Evolutionary conservation across 2,888 invertebrate genomes (phyloP).

Genomic region (Stomorhina lunata): DNA sequence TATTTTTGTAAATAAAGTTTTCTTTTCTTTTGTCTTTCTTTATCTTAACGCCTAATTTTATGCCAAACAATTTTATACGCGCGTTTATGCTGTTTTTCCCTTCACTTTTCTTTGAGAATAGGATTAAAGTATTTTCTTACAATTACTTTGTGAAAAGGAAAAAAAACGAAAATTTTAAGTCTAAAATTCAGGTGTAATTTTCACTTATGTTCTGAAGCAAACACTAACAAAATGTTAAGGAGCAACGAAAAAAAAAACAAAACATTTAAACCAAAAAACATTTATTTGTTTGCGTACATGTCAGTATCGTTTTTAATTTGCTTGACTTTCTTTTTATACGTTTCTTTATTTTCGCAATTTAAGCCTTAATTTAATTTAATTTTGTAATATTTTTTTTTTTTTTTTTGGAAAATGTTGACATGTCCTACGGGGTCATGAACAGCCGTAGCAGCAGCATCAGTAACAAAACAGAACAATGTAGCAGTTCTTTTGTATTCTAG

Average conservation of each 20-base stretch:
- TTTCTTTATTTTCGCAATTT: neutral
- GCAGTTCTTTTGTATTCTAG: neutral
- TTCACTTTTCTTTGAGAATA: neutral
- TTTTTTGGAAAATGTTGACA: conserved; percentile 17
- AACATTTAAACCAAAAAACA: neutral
- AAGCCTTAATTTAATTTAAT: conserved; percentile 32
- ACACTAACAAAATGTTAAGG: neutral
- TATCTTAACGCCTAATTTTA: conserved; percentile 35
- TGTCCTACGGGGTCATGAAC: conserved; percentile 37
- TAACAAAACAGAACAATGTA: neutral
- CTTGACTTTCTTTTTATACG: neutral
- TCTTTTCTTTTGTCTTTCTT: neutral
- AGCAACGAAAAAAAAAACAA: neutral
- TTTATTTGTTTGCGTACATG: conserved; percentile 1
- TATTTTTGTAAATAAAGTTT: conserved; percentile 24
- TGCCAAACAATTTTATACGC: conserved; percentile 34
- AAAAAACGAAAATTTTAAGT: neutral
- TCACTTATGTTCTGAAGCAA: neutral
- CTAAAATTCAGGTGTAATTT: conserved; percentile 4
- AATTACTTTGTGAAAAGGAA: neutral
- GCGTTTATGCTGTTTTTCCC: neutral
- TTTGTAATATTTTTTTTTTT: conserved; percentile 2
- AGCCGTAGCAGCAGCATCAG: neutral
- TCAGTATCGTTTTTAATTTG: conserved; percentile 19
- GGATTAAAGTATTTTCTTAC: conserved; percentile 43